phyloP scores from a whole-genome alignment of 2,113 vertebrate species.

The Nematolebias whitei region DNA sequence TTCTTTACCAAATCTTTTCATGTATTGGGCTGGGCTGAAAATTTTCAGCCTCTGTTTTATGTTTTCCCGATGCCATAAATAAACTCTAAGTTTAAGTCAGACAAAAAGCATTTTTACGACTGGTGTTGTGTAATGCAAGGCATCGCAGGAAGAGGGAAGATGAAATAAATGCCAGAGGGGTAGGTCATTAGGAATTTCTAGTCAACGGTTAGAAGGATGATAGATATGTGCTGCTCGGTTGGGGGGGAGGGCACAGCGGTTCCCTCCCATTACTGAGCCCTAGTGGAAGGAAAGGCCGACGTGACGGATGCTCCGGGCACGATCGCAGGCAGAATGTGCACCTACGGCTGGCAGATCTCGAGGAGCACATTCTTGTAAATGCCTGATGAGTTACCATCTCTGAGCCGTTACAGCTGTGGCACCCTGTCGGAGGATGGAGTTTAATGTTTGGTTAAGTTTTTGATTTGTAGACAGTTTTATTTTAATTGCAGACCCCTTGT shows the following conservation, averaged over 20 bases:
- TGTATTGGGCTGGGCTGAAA: no score
- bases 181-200: constrained; percentile 28
- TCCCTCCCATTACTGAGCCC: constrained; percentile 37
- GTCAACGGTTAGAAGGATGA: constrained; percentile 29
- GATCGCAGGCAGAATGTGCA: not conserved
- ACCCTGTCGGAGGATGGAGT: no score
- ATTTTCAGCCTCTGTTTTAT: no score
- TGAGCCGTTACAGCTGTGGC: not conserved
- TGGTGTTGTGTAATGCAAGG: not conserved
- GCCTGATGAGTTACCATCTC: constrained; percentile 8
- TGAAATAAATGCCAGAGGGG: no score
- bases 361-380: constrained; percentile 5
- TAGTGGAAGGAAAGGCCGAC: constrained; percentile 14
- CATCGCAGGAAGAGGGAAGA: not conserved
- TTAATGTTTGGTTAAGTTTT: no score
- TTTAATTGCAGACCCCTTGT: no score
- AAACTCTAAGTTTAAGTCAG: no score
- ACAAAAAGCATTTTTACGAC: not conserved
- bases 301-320: constrained; percentile 36
- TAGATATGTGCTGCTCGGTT: constrained; percentile 12
- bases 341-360: not conserved
- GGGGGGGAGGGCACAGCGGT: constrained; percentile 2
- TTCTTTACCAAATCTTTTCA: not conserved
- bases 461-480: no score
- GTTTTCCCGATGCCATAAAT: no score